Conservation (phyloP, 2,113 vertebrate species). For the Channa argus region DNA sequence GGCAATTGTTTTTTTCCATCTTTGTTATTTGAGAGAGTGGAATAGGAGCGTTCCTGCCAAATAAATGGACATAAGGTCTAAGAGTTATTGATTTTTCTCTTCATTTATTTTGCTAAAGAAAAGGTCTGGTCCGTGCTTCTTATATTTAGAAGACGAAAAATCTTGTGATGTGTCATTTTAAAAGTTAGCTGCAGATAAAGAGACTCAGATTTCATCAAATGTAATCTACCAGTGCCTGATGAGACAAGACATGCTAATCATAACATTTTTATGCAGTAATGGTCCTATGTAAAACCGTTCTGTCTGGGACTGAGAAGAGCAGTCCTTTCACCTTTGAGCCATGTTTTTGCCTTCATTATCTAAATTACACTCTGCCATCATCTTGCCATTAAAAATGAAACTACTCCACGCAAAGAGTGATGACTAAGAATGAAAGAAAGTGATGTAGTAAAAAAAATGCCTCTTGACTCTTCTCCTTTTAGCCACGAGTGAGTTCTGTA, state of each 20-base stretch:
- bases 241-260: not conserved
- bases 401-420: not conserved
- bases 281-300: not conserved
- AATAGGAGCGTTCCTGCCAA: constrained; percentile 60
- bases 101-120: constrained; percentile 64
- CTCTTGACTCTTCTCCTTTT: not conserved
- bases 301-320: not conserved
- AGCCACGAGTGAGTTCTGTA: not conserved
- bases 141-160: constrained; percentile 26
- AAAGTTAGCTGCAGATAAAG: constrained; percentile 14
- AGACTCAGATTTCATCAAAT: not conserved
- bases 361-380: not conserved
- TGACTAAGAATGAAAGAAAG: not conserved
- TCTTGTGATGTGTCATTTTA: constrained; percentile 17
- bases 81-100: constrained; percentile 74
- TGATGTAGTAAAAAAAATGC: not conserved
- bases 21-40: constrained; percentile 68
- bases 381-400: not conserved
- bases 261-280: not conserved
- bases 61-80: constrained; percentile 66
- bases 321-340: not conserved
- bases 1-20: constrained; percentile 23
- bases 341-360: not conserved
- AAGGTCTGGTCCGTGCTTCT: constrained; percentile 3
- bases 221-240: not conserved